Evolutionary conservation across 2,888 invertebrate genomes (phyloP).

Genomic region (Diaphora mendica): DNA sequence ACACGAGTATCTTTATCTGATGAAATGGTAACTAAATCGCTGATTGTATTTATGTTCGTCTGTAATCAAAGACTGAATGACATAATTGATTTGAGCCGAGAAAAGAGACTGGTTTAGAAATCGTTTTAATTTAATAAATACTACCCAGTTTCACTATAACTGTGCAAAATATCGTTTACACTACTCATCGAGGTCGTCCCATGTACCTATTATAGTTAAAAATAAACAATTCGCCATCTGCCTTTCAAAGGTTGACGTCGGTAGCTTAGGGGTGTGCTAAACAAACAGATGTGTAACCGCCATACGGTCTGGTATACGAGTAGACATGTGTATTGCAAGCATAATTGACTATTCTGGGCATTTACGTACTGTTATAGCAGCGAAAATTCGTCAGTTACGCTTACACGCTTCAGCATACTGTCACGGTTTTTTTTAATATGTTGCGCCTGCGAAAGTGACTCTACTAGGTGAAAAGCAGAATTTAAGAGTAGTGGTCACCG

Average conservation of each 20-base stretch:
- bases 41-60: background rate
- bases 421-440: too few relatives aligned
- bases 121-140: background rate
- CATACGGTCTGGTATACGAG: background rate
- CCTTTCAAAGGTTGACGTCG: background rate
- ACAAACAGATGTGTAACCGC: conserved; percentile 6
- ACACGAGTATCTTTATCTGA: background rate
- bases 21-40: background rate
- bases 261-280: conserved; percentile 3
- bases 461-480: too few relatives aligned
- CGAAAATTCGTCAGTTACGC: background rate
- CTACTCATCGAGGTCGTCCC: background rate
- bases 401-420: too few relatives aligned
- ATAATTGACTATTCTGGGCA: background rate
- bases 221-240: conserved; percentile 8
- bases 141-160: background rate
- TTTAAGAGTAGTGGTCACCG: too few relatives aligned
- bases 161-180: background rate
- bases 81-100: background rate
- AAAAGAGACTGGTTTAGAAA: too few relatives aligned
- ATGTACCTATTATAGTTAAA: background rate
- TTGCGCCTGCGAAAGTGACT: too few relatives aligned
- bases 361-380: background rate
- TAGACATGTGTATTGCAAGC: background rate
- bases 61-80: background rate